These are phyloP conservation scores for Crotalus helleri DNA, from an alignment of 2,113 vertebrate species.

Conservation along the genomic window DNA sequence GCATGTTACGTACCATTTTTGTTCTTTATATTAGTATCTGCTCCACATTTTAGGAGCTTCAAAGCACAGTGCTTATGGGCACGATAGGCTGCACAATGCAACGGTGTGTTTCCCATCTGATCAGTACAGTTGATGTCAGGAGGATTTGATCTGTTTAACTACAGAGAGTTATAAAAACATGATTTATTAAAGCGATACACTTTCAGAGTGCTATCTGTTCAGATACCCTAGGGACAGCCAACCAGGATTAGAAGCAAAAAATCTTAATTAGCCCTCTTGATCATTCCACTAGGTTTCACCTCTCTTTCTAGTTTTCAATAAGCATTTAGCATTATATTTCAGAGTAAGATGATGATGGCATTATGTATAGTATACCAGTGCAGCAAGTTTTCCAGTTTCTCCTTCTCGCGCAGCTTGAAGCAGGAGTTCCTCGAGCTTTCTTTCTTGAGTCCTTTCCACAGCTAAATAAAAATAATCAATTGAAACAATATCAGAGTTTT, in stretches of 20 bases:
- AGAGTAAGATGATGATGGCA: not conserved
- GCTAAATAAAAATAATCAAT: conserved; percentile 66
- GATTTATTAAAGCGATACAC: not conserved
- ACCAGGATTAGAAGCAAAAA: not conserved
- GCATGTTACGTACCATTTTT: conserved; percentile 73
- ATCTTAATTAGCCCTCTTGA: not conserved
- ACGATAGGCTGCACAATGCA: conserved; percentile 90
- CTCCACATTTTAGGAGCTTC: conserved; percentile 84
- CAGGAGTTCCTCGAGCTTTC: conserved; percentile 81
- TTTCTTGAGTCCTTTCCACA: conserved; percentile 84
- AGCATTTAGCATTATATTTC: not conserved
- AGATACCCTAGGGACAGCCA: not conserved
- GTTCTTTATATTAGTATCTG: conserved; percentile 77
- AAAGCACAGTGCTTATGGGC: conserved; percentile 84
- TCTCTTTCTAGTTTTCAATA: not conserved
- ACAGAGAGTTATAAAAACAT: conserved; percentile 19
- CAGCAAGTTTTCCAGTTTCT: conserved; percentile 70
- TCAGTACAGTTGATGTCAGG: conserved; percentile 86
- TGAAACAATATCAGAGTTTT: conserved; percentile 10
- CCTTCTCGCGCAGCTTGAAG: conserved; percentile 86
- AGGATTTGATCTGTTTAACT: conserved; percentile 80
- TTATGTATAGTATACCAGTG: conserved; percentile 80
- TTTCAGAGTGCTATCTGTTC: not conserved
- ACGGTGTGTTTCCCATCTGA: conserved; percentile 84
- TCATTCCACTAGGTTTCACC: not conserved